Base-by-base conservation (phyloP, 2,113 vertebrate genomes). In the Mirounga angustirostris region DNA sequence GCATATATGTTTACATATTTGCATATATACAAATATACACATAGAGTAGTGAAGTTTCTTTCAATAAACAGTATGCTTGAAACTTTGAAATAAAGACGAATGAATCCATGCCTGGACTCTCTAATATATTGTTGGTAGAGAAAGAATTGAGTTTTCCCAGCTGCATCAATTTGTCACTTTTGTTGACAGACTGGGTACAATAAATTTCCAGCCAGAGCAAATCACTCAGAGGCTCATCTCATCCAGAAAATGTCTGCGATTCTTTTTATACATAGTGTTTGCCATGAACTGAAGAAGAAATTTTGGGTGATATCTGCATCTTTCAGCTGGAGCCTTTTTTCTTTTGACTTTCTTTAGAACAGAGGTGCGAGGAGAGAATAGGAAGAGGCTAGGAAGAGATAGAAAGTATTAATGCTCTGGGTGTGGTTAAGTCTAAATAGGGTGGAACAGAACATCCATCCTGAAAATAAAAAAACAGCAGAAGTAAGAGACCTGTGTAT, bases 131-230 rank as follows among this genome's bases (percentile, higher is more conserved):
- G 90, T 97, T 95, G 98, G 61, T 76, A 97, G 80, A 84, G 71
- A 97, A 95, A 91, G 91, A 91, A 96, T 82, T 88, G 61, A 93
- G 50, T 89, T 98, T 97, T 79, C 85, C 69, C 90, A 98, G 88
- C 80, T 97, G 95, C 91, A 97, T 96, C 71, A 79, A 98, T 98
- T 97, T 98, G 74, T 98, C 96, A 97, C 97, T 98, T 98, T 89
- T 91, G 28, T 98, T 97, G 98, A 97, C 54, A 95, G 97, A 93
- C 87, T 69, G 33, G 94, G 87, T 89, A 85, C 93, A 97, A 97
- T 98, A 98, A 98, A 99, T 98, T 98, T 96, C 98, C 74, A 95
- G 95, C 52, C 82, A 93, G 56, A 97, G 40, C 56, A 40, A 95
- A 87, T 97, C 61, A 80, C 81, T 97, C 84, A 94, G 85, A 95